Evolutionary conservation across 1,140 invertebrate genomes (phyloP).

Genomic region (Tetragonula clypearis): DNA sequence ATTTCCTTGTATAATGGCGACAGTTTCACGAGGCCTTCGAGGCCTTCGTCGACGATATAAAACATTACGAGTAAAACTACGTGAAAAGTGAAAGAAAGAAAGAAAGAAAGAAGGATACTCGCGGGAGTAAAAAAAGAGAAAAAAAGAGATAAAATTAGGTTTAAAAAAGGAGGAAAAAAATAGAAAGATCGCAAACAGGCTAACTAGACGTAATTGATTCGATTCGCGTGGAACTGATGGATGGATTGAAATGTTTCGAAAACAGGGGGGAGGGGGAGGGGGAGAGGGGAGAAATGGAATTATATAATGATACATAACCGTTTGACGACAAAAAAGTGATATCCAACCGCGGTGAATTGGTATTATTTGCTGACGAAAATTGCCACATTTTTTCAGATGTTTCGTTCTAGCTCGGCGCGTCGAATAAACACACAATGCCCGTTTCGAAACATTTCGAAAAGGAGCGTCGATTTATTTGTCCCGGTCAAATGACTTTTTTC

Average conservation of each 20-base stretch:
- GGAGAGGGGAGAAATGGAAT: background rate
- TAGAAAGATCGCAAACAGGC: background rate
- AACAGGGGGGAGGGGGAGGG: too few species aligned
- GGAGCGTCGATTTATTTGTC: background rate
- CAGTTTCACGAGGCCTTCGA: too few species aligned
- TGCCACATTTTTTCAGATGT: background rate
- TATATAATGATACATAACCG: background rate
- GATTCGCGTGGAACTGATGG: background rate
- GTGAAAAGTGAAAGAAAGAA: background rate
- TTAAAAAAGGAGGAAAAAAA: background rate
- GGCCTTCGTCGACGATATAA: too few species aligned
- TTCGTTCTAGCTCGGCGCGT: background rate
- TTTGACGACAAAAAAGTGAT: background rate
- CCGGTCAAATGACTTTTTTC: background rate
- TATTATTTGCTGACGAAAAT: constrained; percentile 14
- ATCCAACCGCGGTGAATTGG: background rate
- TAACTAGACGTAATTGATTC: background rate
- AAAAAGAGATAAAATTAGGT: background rate
- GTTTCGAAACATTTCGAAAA: background rate
- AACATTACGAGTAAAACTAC: too few species aligned
- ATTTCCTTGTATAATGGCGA: background rate
- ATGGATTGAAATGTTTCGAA: background rate
- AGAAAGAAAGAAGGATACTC: too few species aligned
- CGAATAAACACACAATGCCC: background rate
- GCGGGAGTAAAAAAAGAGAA: too few species aligned